Evolutionary conservation across 2,797 vertebrate species (phyloP), one percentile per base, ranked within the genome.

Genomic region (Sebastes wilsoni): DNA sequence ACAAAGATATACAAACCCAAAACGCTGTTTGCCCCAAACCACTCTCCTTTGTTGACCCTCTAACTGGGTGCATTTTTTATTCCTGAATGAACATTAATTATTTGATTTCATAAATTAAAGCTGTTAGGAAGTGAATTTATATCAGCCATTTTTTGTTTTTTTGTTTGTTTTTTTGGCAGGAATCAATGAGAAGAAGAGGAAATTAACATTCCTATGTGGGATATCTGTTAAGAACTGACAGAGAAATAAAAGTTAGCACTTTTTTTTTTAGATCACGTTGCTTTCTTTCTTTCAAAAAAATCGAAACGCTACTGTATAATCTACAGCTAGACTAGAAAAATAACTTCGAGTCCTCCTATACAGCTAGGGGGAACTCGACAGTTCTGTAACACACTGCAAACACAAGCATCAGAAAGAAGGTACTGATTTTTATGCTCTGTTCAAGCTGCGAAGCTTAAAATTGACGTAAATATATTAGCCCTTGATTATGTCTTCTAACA

Each of bases 311-410:
- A 87, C 60, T 25, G 58, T 84, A 67, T 78, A 67, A 60, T 68
- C 90, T 88, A 85, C 77, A 81, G 75, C 93, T 94, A 89, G 36
- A 86, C 88, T 91, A 88, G 34, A 76, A 91, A 86, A 80, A 23
- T 11, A 84, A 82, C 54, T 75, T 54, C 38, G 84, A 87, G 81
- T 84, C 64, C 66, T 83, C 77, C 81, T 79, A 66, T 59, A 81
- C 79, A 72, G 74, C 61, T 56, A 61, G 77, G 75, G 73, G 72
- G 77, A 86, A 80, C 84, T 85, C 81, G 8, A 89, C 88, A 82
- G 80, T 76, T 89, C 77, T 80, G 85, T 81, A 91, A 89, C 89
- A 92, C 93, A 95, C 94, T 87, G 94, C 94, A 95, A 94, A 93
- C 93, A 94, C 92, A 92, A 93, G 79, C 92, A 64, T 89, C 84